phyloP scores from a whole-genome alignment of 2,113 vertebrate genomes.

The Jacana jacana region DNA sequence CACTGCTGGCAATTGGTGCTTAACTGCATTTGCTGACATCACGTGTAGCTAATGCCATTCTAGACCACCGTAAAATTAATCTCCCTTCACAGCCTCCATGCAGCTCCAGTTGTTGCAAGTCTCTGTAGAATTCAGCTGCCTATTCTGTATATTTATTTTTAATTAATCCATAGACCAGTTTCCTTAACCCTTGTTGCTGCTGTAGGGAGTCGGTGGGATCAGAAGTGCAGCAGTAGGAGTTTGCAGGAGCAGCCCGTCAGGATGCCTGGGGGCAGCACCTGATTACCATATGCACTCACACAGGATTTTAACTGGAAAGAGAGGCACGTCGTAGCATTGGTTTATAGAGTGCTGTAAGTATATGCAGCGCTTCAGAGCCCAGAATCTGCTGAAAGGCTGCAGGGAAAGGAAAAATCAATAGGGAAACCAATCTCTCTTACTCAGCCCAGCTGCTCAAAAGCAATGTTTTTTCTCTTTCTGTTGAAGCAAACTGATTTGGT shows the following conservation, averaged over 20 bases:
- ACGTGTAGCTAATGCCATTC: neutral
- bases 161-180: neutral
- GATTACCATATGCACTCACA: slow-evolving; percentile 48
- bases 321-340: slow-evolving; percentile 25
- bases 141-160: neutral
- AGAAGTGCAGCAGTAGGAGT: neutral
- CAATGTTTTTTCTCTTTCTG: neutral
- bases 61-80: slow-evolving; percentile 29
- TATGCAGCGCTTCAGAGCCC: neutral
- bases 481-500: neutral
- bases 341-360: slow-evolving; percentile 39
- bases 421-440: neutral
- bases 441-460: neutral
- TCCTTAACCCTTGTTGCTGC: neutral
- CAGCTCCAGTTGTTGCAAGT: neutral
- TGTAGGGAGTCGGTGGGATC: neutral
- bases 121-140: neutral
- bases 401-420: neutral
- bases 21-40: neutral
- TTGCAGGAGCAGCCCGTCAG: slow-evolving; percentile 9
- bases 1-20: slow-evolving; percentile 49
- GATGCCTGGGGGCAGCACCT: slow-evolving; percentile 36
- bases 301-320: slow-evolving; percentile 56
- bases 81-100: neutral
- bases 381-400: neutral